Percentiles rank a stretch among this genome's conserved stretches.
These are phyloP conservation scores for Salvelinus sp. DNA, from an alignment of 2,113 vertebrate genomes.

Conservation along the genomic window DNA sequence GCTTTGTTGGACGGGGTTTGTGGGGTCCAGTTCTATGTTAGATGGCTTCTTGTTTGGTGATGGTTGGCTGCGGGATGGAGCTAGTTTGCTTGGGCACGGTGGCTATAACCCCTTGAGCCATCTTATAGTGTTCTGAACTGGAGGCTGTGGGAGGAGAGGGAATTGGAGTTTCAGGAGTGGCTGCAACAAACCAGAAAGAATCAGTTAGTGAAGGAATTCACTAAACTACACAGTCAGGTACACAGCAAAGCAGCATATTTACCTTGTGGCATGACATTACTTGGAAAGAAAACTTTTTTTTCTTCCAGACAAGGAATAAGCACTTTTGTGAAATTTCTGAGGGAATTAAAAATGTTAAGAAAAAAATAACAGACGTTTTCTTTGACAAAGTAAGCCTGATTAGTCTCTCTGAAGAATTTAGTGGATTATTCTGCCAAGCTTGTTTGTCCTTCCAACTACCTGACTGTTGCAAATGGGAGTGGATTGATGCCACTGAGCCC, in stretches of 20 bases:
- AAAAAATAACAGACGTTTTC: constrained; percentile 71
- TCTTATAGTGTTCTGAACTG: constrained; percentile 93
- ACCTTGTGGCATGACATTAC: constrained; percentile 21
- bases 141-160: constrained; percentile 92
- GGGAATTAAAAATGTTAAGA: constrained; percentile 66
- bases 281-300: constrained; percentile 29
- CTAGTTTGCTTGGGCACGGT: constrained; percentile 88
- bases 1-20: not conserved
- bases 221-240: constrained; percentile 10
- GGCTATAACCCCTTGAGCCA: constrained; percentile 89
- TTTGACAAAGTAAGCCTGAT: constrained; percentile 75
- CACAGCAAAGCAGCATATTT: constrained; percentile 32
- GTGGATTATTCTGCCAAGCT: constrained; percentile 67
- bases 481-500: not conserved
- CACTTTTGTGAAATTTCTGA: constrained; percentile 69
- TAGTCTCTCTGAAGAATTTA: constrained; percentile 63
- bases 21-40: constrained; percentile 62
- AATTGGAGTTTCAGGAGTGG: constrained; percentile 96
- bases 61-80: constrained; percentile 87
- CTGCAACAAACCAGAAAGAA: constrained; percentile 71
- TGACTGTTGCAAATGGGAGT: constrained; percentile 46
- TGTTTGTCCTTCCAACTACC: constrained; percentile 57
- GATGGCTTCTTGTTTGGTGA: constrained; percentile 97
- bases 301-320: constrained; percentile 58
- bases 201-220: constrained; percentile 19